Evolutionary conservation across 2,888 invertebrate genomes (phyloP).

Genomic region (Dyspetes luteomarginatus): DNA sequence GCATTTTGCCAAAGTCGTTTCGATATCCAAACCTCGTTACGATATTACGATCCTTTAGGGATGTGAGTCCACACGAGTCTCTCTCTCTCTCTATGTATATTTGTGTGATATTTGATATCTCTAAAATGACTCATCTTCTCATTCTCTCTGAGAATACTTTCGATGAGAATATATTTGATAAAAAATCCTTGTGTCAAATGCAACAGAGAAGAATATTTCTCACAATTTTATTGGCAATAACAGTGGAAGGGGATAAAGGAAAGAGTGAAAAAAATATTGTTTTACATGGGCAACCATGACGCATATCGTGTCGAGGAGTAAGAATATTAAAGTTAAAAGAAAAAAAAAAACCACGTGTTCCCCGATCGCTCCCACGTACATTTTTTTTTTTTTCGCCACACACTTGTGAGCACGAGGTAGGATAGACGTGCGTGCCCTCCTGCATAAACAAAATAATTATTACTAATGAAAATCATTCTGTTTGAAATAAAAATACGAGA

Average conservation of each 20-base stretch:
- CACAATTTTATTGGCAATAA: slow-evolving; percentile 41
- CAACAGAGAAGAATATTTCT: slow-evolving; percentile 30
- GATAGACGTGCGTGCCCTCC: slow-evolving; percentile 77
- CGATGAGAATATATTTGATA: slow-evolving; percentile 29
- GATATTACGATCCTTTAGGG: slow-evolving; percentile 58
- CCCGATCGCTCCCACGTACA: slow-evolving; percentile 66
- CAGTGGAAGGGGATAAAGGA: background rate
- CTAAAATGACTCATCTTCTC: slow-evolving; percentile 50
- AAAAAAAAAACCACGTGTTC: slow-evolving; percentile 74
- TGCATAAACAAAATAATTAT: slow-evolving; percentile 71
- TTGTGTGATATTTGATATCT: slow-evolving; percentile 61
- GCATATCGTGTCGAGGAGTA: slow-evolving; percentile 23
- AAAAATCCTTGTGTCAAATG: slow-evolving; percentile 14
- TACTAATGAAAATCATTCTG: background rate
- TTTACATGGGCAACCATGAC: slow-evolving; percentile 47
- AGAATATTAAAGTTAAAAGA: background rate
- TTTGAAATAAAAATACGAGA: background rate
- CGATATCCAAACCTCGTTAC: slow-evolving; percentile 59
- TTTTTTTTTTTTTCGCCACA: slow-evolving; percentile 68
- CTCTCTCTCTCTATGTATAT: background rate
- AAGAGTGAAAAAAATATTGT: slow-evolving; percentile 15
- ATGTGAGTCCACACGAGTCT: background rate
- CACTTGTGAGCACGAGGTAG: slow-evolving; percentile 74
- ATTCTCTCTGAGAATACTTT: slow-evolving; percentile 13
- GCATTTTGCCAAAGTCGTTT: slow-evolving; percentile 51